Percentiles rank a stretch among this genome's conserved stretches.
Conservation (phyloP, 30 jellyfish, hydroid and myxozoan genomes). For the Turritopsis dohrnii region DNA sequence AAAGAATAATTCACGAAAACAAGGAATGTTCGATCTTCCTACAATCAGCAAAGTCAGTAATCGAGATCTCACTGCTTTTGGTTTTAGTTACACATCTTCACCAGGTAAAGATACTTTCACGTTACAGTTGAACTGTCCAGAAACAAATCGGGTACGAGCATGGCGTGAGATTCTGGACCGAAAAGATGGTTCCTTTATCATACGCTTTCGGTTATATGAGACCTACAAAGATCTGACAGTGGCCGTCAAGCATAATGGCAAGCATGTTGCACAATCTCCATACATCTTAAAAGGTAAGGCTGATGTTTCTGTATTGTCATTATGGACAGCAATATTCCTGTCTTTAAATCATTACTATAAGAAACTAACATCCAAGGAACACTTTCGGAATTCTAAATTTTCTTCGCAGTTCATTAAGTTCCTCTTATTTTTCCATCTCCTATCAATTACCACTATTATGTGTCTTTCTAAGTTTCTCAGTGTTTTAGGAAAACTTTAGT, state of each 20-base stretch:
- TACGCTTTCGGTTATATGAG: constrained; percentile 58
- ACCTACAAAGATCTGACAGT: constrained; percentile 39
- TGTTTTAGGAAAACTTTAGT: no score
- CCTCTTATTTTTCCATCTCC: no score
- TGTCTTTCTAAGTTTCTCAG: no score
- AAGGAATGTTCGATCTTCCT: no score
- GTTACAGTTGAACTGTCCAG: constrained; percentile 24
- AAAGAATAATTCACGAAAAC: no score
- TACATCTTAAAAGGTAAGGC: constrained; percentile 45
- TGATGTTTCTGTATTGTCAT: no score
- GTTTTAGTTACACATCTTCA: constrained; percentile 56
- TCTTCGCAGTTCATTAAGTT: no score
- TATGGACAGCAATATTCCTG: not conserved
- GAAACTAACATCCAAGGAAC: no score
- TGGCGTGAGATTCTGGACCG: constrained; percentile 69
- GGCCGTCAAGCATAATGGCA: constrained; percentile 44
- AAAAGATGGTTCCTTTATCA: constrained; percentile 80
- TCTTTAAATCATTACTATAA: no score
- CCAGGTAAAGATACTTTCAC: constrained; percentile 54
- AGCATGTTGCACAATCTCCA: constrained; percentile 75
- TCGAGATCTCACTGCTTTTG: not conserved
- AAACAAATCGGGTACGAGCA: constrained; percentile 31
- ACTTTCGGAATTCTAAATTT: no score
- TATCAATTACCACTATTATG: no score
- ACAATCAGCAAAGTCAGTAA: no score